phyloP scores from a whole-genome alignment of 2,888 invertebrate species.

The Atethmia centrago region DNA sequence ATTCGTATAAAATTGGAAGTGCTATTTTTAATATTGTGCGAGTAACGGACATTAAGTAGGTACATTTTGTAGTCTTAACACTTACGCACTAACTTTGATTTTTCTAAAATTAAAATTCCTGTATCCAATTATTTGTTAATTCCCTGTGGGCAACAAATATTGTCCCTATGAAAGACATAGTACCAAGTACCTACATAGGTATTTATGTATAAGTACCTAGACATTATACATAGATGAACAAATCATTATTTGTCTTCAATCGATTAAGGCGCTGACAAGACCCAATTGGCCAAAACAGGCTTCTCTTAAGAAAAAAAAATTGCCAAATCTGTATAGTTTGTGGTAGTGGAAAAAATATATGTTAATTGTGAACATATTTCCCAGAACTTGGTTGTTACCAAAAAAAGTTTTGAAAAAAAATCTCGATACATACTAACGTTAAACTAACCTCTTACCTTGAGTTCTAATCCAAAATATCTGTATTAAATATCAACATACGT shows the following conservation, averaged over 20 bases:
- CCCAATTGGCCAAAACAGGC: too few relatives aligned
- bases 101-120: conserved; percentile 17
- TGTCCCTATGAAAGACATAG: neutral
- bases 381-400: too few relatives aligned
- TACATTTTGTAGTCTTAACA: conserved; percentile 14
- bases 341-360: too few relatives aligned
- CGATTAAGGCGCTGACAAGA: conserved; percentile 6
- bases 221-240: conserved; percentile 15
- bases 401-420: too few relatives aligned
- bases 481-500: too few relatives aligned
- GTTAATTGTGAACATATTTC: too few relatives aligned
- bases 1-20: conserved; percentile 19
- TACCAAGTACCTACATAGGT: neutral
- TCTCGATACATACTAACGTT: too few relatives aligned
- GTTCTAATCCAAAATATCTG: too few relatives aligned
- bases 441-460: too few relatives aligned
- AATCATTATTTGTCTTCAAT: conserved; percentile 17
- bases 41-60: conserved; percentile 6
- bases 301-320: too few relatives aligned
- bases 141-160: neutral
- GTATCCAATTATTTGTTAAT: conserved; percentile 11
- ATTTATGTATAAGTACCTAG: conserved; percentile 5
- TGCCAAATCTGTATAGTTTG: too few relatives aligned
- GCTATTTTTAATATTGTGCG: conserved; percentile 31
- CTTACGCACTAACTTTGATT: neutral